These are phyloP conservation scores for Motacilla tschutschensis DNA, from an alignment of 2,113 vertebrate genomes.

Conservation along the genomic window DNA sequence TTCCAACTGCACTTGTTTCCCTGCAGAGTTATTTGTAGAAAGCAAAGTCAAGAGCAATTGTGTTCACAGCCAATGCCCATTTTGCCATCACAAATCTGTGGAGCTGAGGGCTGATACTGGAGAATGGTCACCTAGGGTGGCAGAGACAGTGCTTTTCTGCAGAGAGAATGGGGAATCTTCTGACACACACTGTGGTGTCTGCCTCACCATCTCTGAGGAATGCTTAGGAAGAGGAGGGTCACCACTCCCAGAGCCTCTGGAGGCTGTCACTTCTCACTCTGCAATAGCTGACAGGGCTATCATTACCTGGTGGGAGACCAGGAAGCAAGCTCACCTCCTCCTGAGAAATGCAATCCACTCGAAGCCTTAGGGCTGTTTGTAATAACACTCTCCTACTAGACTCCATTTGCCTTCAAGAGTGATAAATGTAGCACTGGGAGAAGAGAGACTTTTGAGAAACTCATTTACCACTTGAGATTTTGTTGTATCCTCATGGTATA, in stretches of 20 bases:
- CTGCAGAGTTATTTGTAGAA: background rate
- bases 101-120: background rate
- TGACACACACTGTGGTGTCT: rapidly evolving
- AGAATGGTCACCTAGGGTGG: background rate
- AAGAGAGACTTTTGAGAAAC: background rate
- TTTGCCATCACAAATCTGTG: background rate
- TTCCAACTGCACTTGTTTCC: background rate
- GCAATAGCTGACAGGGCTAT: background rate
- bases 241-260: background rate
- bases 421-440: background rate
- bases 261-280: background rate
- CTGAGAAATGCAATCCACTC: background rate
- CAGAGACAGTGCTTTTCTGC: background rate
- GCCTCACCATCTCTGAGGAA: background rate
- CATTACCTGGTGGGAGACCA: background rate
- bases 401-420: background rate
- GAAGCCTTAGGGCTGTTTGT: background rate
- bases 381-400: background rate
- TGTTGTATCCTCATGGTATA: background rate
- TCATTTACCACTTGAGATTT: background rate
- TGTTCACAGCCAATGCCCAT: background rate
- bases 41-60: background rate
- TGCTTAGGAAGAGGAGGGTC: background rate
- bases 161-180: background rate
- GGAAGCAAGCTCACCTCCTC: background rate